These are phyloP conservation scores for Craseonycteris thonglongyai DNA, from an alignment of 2,113 vertebrate genomes.

Conservation along the genomic window DNA sequence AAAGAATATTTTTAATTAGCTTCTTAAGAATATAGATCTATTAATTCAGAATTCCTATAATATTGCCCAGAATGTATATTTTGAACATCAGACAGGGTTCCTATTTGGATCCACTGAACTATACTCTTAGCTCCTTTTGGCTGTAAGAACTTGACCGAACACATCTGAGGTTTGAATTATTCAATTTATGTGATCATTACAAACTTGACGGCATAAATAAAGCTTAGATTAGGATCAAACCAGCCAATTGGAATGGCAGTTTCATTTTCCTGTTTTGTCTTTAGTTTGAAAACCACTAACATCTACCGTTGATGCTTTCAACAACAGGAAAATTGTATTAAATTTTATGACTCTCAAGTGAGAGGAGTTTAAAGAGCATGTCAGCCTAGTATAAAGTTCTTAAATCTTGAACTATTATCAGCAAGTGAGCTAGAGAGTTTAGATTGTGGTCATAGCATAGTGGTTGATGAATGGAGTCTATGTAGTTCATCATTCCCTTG, in stretches of 20 bases:
- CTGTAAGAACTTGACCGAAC: neutral
- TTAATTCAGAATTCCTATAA: neutral
- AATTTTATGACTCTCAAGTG: constrained; percentile 53
- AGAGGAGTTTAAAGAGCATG: constrained; percentile 49
- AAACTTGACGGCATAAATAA: neutral
- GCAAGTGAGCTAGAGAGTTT: constrained; percentile 18
- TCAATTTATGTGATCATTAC: neutral
- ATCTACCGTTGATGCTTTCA: constrained; percentile 50
- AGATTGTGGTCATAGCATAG: neutral
- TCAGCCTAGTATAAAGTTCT: constrained; percentile 32
- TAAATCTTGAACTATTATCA: constrained; percentile 57
- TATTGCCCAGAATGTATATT: neutral
- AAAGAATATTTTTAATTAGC: constrained; percentile 16
- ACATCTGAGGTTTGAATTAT: constrained; percentile 20
- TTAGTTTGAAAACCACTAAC: constrained; percentile 32
- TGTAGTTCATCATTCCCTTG: neutral
- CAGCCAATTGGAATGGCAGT: neutral
- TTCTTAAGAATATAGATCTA: neutral
- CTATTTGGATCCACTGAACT: neutral
- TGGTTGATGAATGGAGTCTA: constrained; percentile 22
- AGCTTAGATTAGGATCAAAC: neutral
- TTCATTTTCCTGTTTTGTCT: constrained; percentile 39
- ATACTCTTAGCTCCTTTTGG: neutral
- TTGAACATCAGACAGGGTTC: neutral
- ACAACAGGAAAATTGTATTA: constrained; percentile 38